These are phyloP conservation scores for Rhopalosiphum nymphaeae DNA, from an alignment of 2,888 invertebrate species.

Conservation along the genomic window DNA sequence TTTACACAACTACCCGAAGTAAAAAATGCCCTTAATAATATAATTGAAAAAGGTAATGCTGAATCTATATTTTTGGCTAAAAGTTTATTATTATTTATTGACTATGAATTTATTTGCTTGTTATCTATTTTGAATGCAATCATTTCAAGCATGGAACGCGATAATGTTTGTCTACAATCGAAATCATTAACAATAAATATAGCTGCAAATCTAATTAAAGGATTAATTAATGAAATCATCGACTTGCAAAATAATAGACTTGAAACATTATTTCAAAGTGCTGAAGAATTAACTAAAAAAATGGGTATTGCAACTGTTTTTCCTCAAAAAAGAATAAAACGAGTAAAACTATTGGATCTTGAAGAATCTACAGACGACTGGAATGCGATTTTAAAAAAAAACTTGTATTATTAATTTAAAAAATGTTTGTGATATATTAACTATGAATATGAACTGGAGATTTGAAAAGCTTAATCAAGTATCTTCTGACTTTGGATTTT, in stretches of 20 bases:
- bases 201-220: conserved; percentile 27
- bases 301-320: too few species aligned
- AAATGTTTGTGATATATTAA: conserved; percentile 29
- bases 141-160: conserved; percentile 21
- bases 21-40: conserved; percentile 31
- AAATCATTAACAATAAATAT: conserved; percentile 23
- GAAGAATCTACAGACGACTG: conserved; percentile 36
- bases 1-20: conserved; percentile 3
- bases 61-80: conserved; percentile 14
- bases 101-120: conserved; percentile 34
- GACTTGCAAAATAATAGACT: too few species aligned
- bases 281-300: too few species aligned
- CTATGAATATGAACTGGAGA: conserved; percentile 9
- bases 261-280: too few species aligned
- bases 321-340: not conserved
- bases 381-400: conserved; percentile 8
- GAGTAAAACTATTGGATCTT: conserved; percentile 16
- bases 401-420: conserved; percentile 35
- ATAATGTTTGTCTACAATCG: conserved; percentile 15
- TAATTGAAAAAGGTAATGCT: conserved; percentile 12
- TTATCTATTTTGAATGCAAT: conserved; percentile 24
- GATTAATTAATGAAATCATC: not conserved
- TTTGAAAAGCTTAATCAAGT: conserved; percentile 22
- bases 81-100: not conserved
- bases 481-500: conserved; percentile 10